phyloP scores from a whole-genome alignment of 1,140 invertebrate genomes.

The Pseudomyrmex cubaensis region DNA sequence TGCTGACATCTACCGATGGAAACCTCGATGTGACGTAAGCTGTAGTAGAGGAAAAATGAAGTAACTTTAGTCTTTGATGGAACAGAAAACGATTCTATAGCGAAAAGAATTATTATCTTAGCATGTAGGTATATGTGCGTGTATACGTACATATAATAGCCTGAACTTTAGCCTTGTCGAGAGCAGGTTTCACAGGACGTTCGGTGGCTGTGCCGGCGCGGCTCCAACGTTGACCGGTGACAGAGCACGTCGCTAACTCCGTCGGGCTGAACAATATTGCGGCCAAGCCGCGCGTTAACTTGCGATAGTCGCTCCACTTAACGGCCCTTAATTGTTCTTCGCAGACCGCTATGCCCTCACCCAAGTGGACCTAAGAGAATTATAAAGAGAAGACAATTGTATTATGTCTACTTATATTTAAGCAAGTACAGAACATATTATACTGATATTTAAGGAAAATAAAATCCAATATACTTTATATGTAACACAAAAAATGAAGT shows the following conservation, averaged over 20 bases:
- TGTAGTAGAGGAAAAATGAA: conserved; percentile 76
- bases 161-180: conserved; percentile 90
- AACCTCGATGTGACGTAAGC: conserved; percentile 90
- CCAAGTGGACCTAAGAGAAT: conserved; percentile 88
- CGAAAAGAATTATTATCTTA: no score
- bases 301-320: conserved; percentile 91
- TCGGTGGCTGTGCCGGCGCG: conserved; percentile 88
- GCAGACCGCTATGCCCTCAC: conserved; percentile 89
- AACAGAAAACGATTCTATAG: background rate
- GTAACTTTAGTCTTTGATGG: background rate
- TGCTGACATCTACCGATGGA: conserved; percentile 89
- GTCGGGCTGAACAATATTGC: conserved; percentile 91
- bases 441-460: no score
- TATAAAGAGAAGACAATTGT: background rate
- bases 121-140: background rate
- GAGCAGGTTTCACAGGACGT: conserved; percentile 89
- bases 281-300: conserved; percentile 89
- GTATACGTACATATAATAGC: conserved; percentile 89
- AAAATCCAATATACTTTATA: background rate
- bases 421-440: no score
- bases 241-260: conserved; percentile 90
- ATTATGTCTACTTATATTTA: no score
- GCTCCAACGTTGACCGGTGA: conserved; percentile 91
- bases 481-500: background rate
- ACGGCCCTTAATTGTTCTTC: conserved; percentile 89